Percentiles rank a stretch among this genome's conserved stretches.
Conservation (phyloP, 2,113 vertebrate genomes). For the Ictalurus furcatus region DNA sequence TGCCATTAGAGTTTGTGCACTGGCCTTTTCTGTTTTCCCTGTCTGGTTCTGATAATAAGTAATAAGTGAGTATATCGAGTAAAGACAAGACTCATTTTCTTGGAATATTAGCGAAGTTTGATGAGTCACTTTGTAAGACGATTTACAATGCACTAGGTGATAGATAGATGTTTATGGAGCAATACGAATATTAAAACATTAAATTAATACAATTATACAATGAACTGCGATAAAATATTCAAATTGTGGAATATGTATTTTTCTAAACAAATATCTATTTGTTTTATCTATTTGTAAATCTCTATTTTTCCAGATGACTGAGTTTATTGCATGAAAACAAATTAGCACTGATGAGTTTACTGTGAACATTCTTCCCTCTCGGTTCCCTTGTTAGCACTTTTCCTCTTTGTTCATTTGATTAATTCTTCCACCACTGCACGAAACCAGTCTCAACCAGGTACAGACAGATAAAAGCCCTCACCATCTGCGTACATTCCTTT, state of each 20-base stretch:
- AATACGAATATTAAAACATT: background rate
- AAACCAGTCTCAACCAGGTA: too few species aligned
- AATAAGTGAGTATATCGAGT: background rate
- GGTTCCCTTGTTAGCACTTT: too few species aligned
- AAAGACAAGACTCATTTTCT: background rate
- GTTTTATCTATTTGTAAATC: background rate
- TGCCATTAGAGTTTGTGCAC: constrained; percentile 11
- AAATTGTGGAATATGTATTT: background rate
- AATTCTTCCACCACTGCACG: too few species aligned
- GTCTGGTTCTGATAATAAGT: constrained; percentile 12
- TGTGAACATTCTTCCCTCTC: too few species aligned
- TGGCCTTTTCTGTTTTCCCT: constrained; percentile 18
- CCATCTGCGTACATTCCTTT: too few species aligned
- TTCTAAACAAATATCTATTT: background rate
- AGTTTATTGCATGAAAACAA: background rate
- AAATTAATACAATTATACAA: background rate
- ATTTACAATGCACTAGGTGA: background rate
- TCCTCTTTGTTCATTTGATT: too few species aligned
- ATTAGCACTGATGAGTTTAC: background rate
- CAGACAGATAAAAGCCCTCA: too few species aligned
- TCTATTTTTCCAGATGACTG: too few species aligned
- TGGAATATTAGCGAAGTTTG: background rate
- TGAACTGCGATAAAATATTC: background rate
- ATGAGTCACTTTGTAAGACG: constrained; percentile 2
- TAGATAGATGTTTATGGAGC: background rate